Evolutionary conservation across 2,113 vertebrate genomes (phyloP).

Genomic region (Sinocyclocheilus grahami): DNA sequence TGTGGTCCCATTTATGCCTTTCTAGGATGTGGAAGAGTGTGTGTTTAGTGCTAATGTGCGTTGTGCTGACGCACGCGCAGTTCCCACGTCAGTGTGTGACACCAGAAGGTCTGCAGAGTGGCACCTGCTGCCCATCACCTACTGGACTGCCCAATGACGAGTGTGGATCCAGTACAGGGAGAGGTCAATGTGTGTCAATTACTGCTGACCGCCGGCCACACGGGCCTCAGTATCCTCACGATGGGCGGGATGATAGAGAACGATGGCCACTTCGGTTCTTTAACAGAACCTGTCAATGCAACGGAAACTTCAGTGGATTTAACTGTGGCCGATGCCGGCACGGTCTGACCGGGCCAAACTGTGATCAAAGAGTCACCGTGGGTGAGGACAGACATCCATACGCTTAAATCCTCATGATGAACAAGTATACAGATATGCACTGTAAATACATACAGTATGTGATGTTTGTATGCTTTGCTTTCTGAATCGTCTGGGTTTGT

Average conservation of each 20-base stretch:
- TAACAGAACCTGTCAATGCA: conserved; percentile 87
- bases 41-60: conserved; percentile 59
- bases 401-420: too few species aligned
- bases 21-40: conserved; percentile 58
- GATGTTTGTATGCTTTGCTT: not conserved
- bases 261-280: conserved; percentile 93
- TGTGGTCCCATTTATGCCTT: not conserved
- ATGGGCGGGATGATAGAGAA: conserved; percentile 88
- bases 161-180: conserved; percentile 75
- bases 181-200: conserved; percentile 84
- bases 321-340: conserved; percentile 87
- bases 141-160: conserved; percentile 70
- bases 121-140: conserved; percentile 87
- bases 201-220: conserved; percentile 71
- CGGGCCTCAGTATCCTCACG: conserved; percentile 89
- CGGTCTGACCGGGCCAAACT: conserved; percentile 80
- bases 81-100: conserved; percentile 87
- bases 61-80: conserved; percentile 71
- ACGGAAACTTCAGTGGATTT: conserved; percentile 87
- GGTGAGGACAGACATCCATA: conserved; percentile 39
- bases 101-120: conserved; percentile 73
- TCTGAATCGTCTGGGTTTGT: not conserved
- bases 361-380: conserved; percentile 71
- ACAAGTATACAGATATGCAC: not conserved
- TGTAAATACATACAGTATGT: not conserved